Conservation (phyloP, 2,888 invertebrate species). For the Andrena praecox region DNA sequence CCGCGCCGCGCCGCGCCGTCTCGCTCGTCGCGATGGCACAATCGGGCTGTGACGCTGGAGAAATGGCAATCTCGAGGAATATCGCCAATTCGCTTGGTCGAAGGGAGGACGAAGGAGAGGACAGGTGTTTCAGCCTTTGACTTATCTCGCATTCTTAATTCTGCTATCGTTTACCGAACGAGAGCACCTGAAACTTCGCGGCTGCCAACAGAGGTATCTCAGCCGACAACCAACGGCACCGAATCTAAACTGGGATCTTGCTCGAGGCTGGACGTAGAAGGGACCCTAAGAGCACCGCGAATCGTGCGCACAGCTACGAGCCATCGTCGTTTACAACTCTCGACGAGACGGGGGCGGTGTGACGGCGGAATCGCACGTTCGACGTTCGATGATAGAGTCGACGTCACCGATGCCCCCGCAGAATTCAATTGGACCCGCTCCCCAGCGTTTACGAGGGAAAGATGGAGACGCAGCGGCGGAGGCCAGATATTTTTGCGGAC, state of each 20-base stretch:
- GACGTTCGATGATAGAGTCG: constrained; percentile 11
- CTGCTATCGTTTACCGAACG: too few species aligned
- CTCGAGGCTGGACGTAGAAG: constrained; percentile 41
- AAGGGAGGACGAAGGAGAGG: background rate
- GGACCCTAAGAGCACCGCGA: constrained; percentile 36
- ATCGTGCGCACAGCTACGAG: constrained; percentile 21
- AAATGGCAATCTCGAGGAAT: constrained; percentile 2
- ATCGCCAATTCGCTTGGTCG: background rate
- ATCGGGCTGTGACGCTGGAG: background rate
- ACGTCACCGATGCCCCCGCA: constrained; percentile 25
- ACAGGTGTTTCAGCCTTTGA: background rate
- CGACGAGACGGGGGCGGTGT: background rate
- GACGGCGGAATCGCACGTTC: constrained; percentile 13
- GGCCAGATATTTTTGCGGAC: constrained; percentile 64
- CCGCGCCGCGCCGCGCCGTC: background rate
- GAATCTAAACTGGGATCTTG: constrained; percentile 81
- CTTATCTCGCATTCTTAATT: background rate
- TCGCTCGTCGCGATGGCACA: background rate
- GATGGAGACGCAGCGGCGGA: constrained; percentile 48
- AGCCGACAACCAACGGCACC: constrained; percentile 55
- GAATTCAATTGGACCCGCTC: constrained; percentile 47
- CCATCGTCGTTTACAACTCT: constrained; percentile 1
- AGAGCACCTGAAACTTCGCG: too few species aligned
- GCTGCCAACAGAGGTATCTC: constrained; percentile 9
- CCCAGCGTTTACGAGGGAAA: constrained; percentile 57